Evolutionary conservation across 2,888 invertebrate species (phyloP).

Genomic region (Sthenelais limicola): DNA sequence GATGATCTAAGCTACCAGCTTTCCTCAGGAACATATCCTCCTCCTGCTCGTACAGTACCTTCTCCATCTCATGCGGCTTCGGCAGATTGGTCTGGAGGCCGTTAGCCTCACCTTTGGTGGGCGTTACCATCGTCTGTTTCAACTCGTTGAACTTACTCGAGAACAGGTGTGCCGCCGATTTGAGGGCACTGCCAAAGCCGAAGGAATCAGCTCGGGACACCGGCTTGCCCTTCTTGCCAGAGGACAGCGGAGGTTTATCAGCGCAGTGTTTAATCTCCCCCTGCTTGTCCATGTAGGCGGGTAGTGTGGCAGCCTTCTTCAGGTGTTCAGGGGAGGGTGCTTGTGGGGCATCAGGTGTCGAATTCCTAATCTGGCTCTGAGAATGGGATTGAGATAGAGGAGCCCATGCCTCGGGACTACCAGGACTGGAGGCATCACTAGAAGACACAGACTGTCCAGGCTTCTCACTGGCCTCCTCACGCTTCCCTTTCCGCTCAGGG

Average conservation of each 20-base stretch:
- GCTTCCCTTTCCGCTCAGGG: not conserved
- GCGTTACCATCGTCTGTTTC: conserved; percentile 66
- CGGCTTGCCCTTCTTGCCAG: conserved; percentile 30
- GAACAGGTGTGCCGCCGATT: conserved; percentile 42
- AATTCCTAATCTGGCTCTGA: conserved; percentile 13
- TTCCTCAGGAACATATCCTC: conserved; percentile 40
- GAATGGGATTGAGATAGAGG: conserved; percentile 43
- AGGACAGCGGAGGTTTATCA: not conserved
- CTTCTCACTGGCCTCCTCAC: not conserved
- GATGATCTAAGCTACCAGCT: conserved; percentile 42
- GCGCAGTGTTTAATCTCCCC: not conserved
- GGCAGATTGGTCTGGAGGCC: conserved; percentile 38
- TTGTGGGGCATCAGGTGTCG: conserved; percentile 6
- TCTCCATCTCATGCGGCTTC: conserved; percentile 35
- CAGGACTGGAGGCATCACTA: conserved; percentile 46
- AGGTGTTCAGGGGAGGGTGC: conserved; percentile 16
- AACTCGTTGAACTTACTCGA: conserved; percentile 64
- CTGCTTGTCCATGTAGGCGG: not conserved
- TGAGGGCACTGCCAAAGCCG: conserved; percentile 48
- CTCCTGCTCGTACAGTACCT: conserved; percentile 30
- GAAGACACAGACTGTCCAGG: conserved; percentile 13
- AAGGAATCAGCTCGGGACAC: conserved; percentile 45
- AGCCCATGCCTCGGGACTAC: conserved; percentile 46
- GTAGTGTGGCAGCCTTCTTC: conserved; percentile 33
- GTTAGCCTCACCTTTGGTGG: conserved; percentile 51